Evolutionary conservation across 2,113 vertebrate genomes (phyloP).

Genomic region (Leptocoma aspasia): DNA sequence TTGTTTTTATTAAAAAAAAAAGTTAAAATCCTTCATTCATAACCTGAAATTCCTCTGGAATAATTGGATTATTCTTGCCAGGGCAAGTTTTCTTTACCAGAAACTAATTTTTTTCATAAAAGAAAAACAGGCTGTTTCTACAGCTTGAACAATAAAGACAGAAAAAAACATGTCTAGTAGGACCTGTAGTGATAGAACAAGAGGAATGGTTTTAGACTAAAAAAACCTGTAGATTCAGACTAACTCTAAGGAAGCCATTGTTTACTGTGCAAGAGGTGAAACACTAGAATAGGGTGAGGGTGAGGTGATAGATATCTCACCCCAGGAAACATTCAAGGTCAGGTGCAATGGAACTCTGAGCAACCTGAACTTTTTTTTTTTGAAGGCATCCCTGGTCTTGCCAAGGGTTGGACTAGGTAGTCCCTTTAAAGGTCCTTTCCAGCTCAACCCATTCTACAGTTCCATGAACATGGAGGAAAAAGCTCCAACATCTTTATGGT

Average conservation of each 20-base stretch:
- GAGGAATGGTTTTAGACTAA: neutral
- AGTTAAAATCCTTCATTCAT: neutral
- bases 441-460: neutral
- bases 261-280: neutral
- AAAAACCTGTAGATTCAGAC: neutral
- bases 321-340: neutral
- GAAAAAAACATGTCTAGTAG: neutral
- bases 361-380: neutral
- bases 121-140: neutral
- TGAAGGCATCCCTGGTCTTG: neutral
- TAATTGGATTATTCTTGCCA: neutral
- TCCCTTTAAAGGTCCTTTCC: neutral
- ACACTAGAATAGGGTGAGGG: neutral
- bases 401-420: neutral
- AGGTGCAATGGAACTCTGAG: neutral
- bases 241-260: neutral
- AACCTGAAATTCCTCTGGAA: neutral
- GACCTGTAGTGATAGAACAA: neutral
- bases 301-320: neutral
- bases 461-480: neutral
- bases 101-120: neutral
- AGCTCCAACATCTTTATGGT: rapidly evolving
- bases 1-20: neutral
- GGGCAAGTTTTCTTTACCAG: neutral
- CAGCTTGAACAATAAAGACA: neutral